phyloP scores from a whole-genome alignment of 2,113 vertebrate species.

The Corapipo altera region DNA sequence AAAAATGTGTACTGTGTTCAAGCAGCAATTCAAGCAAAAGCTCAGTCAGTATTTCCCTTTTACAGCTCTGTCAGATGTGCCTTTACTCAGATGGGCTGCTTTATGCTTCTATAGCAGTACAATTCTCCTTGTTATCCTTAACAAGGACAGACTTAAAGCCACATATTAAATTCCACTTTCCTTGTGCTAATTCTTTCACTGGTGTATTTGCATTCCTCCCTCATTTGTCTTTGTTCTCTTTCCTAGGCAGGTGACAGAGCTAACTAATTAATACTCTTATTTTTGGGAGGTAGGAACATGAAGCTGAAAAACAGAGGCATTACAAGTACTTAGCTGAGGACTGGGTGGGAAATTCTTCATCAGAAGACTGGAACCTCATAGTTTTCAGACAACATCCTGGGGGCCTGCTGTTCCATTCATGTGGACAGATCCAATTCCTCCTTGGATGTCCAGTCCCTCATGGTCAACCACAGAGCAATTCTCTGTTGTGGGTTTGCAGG shows the following conservation, averaged over 20 bases:
- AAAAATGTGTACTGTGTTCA: background rate
- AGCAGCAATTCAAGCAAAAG: background rate
- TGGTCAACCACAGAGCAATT: background rate
- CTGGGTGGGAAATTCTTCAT: background rate
- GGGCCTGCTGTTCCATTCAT: background rate
- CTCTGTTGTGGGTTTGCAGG: background rate
- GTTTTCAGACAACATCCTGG: background rate
- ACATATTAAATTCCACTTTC: background rate
- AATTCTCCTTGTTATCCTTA: background rate
- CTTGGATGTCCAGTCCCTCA: accelerated
- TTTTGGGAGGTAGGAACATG: background rate
- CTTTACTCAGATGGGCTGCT: background rate
- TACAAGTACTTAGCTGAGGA: background rate
- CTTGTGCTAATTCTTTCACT: background rate
- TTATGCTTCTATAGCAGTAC: background rate
- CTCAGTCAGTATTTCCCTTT: background rate
- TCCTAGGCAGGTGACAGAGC: background rate
- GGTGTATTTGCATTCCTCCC: background rate
- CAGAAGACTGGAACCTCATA: background rate
- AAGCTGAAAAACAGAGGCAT: background rate
- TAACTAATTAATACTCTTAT: background rate
- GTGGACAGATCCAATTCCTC: background rate
- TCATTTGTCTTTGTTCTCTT: background rate
- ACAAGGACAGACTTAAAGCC: background rate
- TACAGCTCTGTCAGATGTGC: background rate